Evolutionary conservation across 2,888 invertebrate genomes (phyloP), one percentile per base, ranked within the genome.

Genomic region (Andrena camellia): DNA sequence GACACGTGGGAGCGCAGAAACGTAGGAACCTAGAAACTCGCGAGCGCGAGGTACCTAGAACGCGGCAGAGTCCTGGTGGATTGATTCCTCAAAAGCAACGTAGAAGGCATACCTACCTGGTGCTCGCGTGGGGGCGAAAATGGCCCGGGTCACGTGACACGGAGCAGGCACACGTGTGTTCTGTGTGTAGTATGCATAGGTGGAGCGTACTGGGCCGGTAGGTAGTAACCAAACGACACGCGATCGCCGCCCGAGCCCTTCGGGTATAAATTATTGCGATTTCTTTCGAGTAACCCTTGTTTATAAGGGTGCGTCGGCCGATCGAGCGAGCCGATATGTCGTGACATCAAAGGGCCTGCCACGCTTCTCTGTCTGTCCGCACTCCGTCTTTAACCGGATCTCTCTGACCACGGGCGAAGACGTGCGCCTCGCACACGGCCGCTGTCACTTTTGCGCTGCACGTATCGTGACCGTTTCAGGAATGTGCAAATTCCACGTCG

Each of bases 261-360:
- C 89, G 85, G 85, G 88, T 90, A 92, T 93, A 93, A 93, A 92
- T 93, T 92, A 93, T 93, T 90, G 90, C 91, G 87, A 91, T 92
- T 93, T 93, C 93, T 93, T 93, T 77, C 89, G 90, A 90, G 90
- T 92, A 91, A 92, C 92, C 92, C 91, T 92, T 92, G 91, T 93
- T 93, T 92, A 93, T 92, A 91, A 91, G 92, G 92, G 92, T 91
- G 92, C 91, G 90, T 91, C 88, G 89, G 84, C 88, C 92, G 92
- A 91, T 92, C 91, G 90, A 88, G 81, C 89, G 82, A 57, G 68
- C 89, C 89, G 93, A 92, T 93, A 93, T 86, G 88, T 90, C 89
- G 85, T 90, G 90, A 93, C 93, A 93, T 93, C 93, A 93, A 93
- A 93, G 92, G 90, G 84, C 75, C 80, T 88, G 78, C 69, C 81